Evolutionary conservation across 2,888 invertebrate genomes (phyloP).

Genomic region (Parapristionchus giblindavisi): DNA sequence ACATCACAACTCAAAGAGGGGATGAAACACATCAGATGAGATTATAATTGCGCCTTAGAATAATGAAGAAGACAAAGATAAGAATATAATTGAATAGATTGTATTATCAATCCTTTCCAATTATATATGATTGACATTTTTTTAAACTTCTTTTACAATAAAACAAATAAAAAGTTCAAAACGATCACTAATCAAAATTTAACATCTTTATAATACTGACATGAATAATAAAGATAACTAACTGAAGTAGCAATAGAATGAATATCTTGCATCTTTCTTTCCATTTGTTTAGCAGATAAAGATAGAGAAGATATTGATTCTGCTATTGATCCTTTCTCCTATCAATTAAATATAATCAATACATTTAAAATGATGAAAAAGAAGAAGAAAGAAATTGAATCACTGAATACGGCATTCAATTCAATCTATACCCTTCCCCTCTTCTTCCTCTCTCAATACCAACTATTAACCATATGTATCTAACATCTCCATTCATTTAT

Average conservation of each 20-base stretch:
- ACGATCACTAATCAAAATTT: no score
- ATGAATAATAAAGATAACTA: conserved; percentile 31
- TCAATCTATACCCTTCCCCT: not conserved
- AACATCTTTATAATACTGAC: no score
- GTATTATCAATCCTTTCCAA: no score
- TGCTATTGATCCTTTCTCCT: conserved; percentile 51
- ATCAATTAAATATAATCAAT: not conserved
- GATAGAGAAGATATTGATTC: conserved; percentile 51
- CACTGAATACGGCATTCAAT: conserved; percentile 16
- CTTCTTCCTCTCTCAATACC: not conserved
- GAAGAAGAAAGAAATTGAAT: conserved; percentile 6
- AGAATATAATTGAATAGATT: no score
- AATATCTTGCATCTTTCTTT: conserved; percentile 69
- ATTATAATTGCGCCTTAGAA: no score
- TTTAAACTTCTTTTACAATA: no score
- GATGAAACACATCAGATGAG: no score
- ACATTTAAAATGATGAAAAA: conserved; percentile 26
- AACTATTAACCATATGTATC: no score
- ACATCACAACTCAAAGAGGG: no score
- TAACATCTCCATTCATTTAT: no score
- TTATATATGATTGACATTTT: no score
- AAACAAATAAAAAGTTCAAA: not conserved
- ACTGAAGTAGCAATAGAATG: conserved; percentile 69
- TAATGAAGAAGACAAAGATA: no score
- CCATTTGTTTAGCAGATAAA: conserved; percentile 56